Evolutionary conservation across 2,113 vertebrate genomes (phyloP).

Genomic region (Rhabdornis inornatus): DNA sequence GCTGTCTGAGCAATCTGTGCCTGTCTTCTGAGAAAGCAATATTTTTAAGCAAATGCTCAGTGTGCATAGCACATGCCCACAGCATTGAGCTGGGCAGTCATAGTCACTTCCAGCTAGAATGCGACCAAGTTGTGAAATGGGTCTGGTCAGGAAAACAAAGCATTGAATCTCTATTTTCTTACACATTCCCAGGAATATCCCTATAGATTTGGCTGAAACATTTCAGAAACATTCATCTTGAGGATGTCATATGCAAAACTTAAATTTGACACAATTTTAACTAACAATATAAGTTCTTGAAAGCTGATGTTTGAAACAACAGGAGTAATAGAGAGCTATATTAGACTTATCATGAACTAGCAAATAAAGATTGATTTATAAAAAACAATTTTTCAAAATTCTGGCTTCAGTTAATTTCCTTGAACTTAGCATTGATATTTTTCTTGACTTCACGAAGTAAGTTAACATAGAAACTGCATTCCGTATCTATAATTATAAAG

Average conservation of each 20-base stretch:
- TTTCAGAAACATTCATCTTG: neutral
- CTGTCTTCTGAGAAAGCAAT: neutral
- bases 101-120: neutral
- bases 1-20: neutral
- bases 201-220: neutral
- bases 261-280: neutral
- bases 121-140: neutral
- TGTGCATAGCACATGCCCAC: neutral
- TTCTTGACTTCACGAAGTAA: neutral
- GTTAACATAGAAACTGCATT: neutral
- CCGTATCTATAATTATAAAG: neutral
- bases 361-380: neutral
- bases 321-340: neutral
- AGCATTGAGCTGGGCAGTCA: neutral
- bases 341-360: neutral
- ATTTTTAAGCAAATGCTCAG: neutral
- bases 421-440: neutral
- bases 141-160: neutral
- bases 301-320: neutral
- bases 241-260: neutral
- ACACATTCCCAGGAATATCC: neutral
- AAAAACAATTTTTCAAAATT: neutral
- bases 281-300: neutral
- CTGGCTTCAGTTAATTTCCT: neutral
- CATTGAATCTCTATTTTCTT: neutral